Evolutionary conservation across 2,797 vertebrate genomes (phyloP), one percentile per base, ranked within the genome.

Genomic region (Linurgus olivaceus): DNA sequence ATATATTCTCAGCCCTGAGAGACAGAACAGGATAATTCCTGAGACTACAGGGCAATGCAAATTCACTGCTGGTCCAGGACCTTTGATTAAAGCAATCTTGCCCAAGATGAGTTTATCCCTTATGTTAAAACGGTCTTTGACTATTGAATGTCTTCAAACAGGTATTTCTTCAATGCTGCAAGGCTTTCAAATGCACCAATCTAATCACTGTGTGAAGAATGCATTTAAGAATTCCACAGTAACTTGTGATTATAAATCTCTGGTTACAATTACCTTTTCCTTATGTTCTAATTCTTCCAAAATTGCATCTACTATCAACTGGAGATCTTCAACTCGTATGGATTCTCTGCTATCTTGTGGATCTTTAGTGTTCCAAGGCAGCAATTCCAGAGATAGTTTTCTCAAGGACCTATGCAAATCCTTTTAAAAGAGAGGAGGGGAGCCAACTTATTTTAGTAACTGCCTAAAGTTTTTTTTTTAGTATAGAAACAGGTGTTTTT

Each of bases 251-350:
- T 40, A 59, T 29, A 54, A 90, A 63, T 9, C 9, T 33, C 38
- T 47, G 11, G n/a, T 33, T 80, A 79, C 35, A 84, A 79, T 95
- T 97, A 98, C 98, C 98, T 98, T 98, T 86, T 97, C 97, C n/a
- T 97, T 97, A 92, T 97, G 97, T 42, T 97, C 96, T 14, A 98
- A 92, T 96, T 98, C 98, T 84, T 99, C 98, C 92, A 99, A 97
- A 86, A 99, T 97, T 35, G 96, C 96, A 90, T 99, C 98, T 76
- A 99, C 98, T 48, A 98, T 95, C 66, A 98, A 75, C 93, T 99
- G 97, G 92, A 99, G 98, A 67, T 99, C 98, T 97, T 99, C 98
- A 86, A 99, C 98, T 73, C 86, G 98, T 54, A 98, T 67, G 3
- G 74, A 75, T 62, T 98, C 98, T 20, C 79, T 94, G 68, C 91